phyloP scores from a whole-genome alignment of 2,797 vertebrate genomes.

The Takifugu rubripes region DNA sequence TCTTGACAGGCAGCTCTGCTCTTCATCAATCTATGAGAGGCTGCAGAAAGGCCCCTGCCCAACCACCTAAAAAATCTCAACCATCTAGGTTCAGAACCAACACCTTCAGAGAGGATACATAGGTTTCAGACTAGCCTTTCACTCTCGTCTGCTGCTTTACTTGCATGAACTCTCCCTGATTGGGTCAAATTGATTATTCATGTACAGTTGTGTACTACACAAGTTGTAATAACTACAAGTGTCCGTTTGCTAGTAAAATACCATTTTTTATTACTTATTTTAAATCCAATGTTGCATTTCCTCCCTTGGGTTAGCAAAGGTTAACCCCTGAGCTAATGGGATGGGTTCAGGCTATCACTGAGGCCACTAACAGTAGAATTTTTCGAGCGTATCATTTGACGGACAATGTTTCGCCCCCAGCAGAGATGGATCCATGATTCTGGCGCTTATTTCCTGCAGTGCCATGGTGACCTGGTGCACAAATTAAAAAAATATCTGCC shows the following conservation, averaged over 20 bases:
- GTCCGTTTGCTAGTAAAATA: background rate
- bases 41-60: constrained; percentile 34
- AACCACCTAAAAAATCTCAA: constrained; percentile 3
- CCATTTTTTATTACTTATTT: background rate
- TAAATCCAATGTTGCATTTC: background rate
- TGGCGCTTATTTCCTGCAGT: too few relatives aligned
- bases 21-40: constrained; percentile 45
- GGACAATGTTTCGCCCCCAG: too few relatives aligned
- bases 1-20: constrained; percentile 51
- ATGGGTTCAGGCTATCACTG: too few relatives aligned
- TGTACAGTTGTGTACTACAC: too few relatives aligned
- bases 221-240: too few relatives aligned
- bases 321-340: background rate
- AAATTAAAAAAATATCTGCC: too few relatives aligned
- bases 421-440: too few relatives aligned
- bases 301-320: background rate
- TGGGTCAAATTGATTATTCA: too few relatives aligned
- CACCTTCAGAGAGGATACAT: background rate
- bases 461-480: too few relatives aligned
- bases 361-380: too few relatives aligned
- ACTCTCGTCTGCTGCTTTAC: background rate
- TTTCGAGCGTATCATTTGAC: too few relatives aligned
- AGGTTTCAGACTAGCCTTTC: background rate
- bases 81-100: background rate
- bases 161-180: background rate